Evolutionary conservation across 2,888 invertebrate genomes (phyloP), one percentile per base, ranked within the genome.

Genomic region (Xanthia togata): DNA sequence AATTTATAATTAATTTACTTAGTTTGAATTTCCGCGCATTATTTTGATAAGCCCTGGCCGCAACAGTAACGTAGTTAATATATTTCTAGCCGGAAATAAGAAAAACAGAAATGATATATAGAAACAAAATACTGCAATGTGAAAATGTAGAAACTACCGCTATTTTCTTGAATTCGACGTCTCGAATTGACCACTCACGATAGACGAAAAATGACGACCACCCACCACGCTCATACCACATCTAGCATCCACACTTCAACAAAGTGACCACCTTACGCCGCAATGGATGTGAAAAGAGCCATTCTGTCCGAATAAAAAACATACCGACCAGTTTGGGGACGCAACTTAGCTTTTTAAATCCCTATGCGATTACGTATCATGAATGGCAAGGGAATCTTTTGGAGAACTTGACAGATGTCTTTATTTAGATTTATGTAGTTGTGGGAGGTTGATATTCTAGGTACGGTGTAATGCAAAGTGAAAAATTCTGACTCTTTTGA

Each of bases 191-290:
- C 11, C 11, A 35, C 41, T 17, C 20, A 44, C 31, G 17, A 35
- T 31, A 11, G 0, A 31, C n/a, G 1, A n/a, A 65, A 26, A 31
- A 23, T 20, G 3, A 44, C 26, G 8, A 65, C 20, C 11, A 64
- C 4, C 17, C 4, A 71, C 68, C 20, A 69, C 44, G 57, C 75
- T 71, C 47, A 41, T 60, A 71, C 41, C 90, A 64, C 86, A 90
- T 93, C 92, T 75, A 93, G 93, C 41, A 73, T 26, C 9, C 4
- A 57, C 0, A 14, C 20, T 83, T 85, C 92, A 93, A 80, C 93
- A 94, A 95, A 95, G 94, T 95, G 96, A 95, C 95, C 96, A 92
- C 86, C 88, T 85, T 91, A 93, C 93, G 95, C 89, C 91, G 87
- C 90, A 89, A 85, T 92, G 94, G 87, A 89, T 90, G 77, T 91